Conservation (phyloP, 2,113 vertebrate genomes). For the Brachypodius melanocephalos region DNA sequence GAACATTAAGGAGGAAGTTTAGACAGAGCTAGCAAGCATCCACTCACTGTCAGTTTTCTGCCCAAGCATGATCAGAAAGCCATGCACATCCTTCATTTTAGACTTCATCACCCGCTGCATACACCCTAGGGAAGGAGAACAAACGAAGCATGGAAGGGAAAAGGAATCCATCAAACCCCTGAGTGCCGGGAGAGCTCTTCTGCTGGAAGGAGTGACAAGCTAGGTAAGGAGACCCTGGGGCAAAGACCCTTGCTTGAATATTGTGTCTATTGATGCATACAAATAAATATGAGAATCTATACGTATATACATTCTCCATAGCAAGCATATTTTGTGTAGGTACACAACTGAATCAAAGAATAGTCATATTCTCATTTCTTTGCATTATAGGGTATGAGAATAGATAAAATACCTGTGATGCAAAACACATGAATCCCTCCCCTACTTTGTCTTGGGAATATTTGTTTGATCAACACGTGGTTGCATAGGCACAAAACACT, state of each 20-base stretch:
- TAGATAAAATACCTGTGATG: not conserved
- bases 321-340: not conserved
- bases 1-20: not conserved
- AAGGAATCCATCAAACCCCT: not conserved
- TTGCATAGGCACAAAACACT: not conserved
- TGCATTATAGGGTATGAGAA: rapidly evolving
- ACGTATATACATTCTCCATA: rapidly evolving
- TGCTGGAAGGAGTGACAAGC: not conserved
- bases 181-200: not conserved
- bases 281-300: rapidly evolving
- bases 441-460: not conserved
- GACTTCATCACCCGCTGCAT: not conserved
- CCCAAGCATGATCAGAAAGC: not conserved
- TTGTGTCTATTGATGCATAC: rapidly evolving
- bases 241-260: not conserved
- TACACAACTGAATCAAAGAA: not conserved
- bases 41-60: not conserved
- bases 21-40: not conserved
- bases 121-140: not conserved
- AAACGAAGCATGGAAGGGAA: not conserved
- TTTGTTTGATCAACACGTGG: not conserved
- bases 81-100: not conserved
- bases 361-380: not conserved
- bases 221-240: not conserved
- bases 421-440: rapidly evolving